Conservation (phyloP, 2,113 vertebrate species). For the Sander vitreus region DNA sequence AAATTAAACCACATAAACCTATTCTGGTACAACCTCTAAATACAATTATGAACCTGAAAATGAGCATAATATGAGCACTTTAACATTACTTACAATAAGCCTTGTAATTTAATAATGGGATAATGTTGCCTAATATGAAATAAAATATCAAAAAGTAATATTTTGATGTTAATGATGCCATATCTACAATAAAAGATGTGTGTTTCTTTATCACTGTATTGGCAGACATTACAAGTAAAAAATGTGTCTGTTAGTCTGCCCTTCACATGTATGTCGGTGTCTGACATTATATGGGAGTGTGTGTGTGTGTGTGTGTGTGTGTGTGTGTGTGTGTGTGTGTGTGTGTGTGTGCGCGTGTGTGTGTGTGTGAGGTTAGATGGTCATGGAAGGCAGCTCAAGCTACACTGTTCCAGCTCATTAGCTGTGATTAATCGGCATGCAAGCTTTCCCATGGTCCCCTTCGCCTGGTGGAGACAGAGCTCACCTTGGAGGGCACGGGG, state of each 20-base stretch:
- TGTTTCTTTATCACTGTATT: constrained; percentile 26
- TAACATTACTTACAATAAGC: not conserved
- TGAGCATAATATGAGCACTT: not conserved
- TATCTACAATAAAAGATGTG: not conserved
- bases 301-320: constrained; percentile 30
- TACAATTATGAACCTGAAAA: too few relatives aligned
- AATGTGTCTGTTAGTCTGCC: constrained; percentile 54
- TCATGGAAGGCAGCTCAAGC: constrained; percentile 78
- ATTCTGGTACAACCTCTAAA: too few relatives aligned
- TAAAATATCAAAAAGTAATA: not conserved
- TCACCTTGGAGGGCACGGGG: constrained; percentile 82
- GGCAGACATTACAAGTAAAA: constrained; percentile 31
- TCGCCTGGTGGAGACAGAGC: constrained; percentile 82
- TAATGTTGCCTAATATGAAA: not conserved
- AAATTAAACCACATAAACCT: too few relatives aligned
- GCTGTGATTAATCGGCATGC: constrained; percentile 87
- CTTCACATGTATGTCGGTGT: constrained; percentile 63
- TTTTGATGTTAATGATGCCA: not conserved
- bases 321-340: constrained; percentile 31
- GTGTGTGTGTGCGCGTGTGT: constrained; percentile 32
- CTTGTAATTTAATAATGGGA: not conserved
- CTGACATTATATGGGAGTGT: constrained; percentile 37
- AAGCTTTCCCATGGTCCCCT: constrained; percentile 87
- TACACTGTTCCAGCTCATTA: constrained; percentile 87
- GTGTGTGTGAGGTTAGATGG: constrained; percentile 69